A percentile compares a stretch with the other conserved stretches of the same genome.
Evolutionary conservation across 1,140 invertebrate species (phyloP).

Genomic region (Lasioglossum baleicum): DNA sequence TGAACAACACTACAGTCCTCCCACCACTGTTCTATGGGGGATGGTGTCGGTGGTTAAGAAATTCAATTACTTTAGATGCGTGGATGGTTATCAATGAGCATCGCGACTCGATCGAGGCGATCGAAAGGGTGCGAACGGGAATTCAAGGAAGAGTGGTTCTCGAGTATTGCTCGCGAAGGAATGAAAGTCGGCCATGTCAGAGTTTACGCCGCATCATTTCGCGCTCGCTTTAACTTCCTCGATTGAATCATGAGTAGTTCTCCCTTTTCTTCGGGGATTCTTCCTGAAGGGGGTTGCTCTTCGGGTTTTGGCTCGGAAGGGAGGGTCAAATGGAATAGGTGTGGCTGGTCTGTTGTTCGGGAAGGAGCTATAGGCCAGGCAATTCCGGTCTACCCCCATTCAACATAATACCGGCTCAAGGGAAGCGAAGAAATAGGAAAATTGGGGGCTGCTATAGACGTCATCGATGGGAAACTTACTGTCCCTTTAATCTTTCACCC

Average conservation of each 20-base stretch:
- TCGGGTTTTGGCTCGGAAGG: not conserved
- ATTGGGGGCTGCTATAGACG: not conserved
- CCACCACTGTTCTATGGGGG: too few relatives aligned
- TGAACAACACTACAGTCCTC: too few relatives aligned
- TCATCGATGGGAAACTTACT: not conserved
- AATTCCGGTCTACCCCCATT: not conserved
- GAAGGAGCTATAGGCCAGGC: not conserved
- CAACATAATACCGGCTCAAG: not conserved
- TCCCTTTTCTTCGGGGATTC: conserved; percentile 39
- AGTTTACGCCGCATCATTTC: conserved; percentile 64
- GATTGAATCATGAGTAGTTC: conserved; percentile 65
- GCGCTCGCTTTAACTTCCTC: conserved; percentile 67
- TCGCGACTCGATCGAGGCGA: not conserved
- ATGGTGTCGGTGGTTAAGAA: too few relatives aligned
- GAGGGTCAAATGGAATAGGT: conserved; percentile 14
- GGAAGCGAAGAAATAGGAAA: not conserved
- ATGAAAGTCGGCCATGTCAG: conserved; percentile 19
- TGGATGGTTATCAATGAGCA: too few relatives aligned
- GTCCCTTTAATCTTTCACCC: not conserved
- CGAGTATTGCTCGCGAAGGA: conserved; percentile 19
- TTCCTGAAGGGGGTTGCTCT: not conserved
- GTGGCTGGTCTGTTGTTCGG: conserved; percentile 20
- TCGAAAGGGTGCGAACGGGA: conserved; percentile 7
- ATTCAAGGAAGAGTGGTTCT: conserved; percentile 11
- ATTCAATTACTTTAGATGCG: too few relatives aligned